A percentile compares a stretch with the other conserved stretches of the same genome.
Evolutionary conservation across 2,888 invertebrate genomes (phyloP).

Genomic region (Sisyra terminalis): DNA sequence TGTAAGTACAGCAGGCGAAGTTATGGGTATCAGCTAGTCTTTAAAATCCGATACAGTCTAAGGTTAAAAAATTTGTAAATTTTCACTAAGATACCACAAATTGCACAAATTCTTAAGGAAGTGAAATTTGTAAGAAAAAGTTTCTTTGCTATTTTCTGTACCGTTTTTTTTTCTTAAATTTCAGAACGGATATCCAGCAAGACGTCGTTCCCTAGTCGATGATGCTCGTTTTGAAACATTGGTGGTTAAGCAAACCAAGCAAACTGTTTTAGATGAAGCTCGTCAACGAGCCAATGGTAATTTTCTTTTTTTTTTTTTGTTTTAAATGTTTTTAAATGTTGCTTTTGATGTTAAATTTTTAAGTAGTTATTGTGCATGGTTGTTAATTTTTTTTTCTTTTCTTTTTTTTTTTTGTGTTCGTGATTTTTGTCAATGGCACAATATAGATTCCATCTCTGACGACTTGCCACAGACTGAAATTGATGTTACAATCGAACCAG

Average conservation of each 20-base stretch:
- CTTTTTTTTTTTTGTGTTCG: constrained; percentile 6
- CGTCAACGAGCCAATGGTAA: constrained; percentile 77
- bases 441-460: constrained; percentile 5
- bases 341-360: not conserved
- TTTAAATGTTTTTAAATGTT: not conserved
- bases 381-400: constrained; percentile 1
- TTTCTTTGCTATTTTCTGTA: too few relatives aligned
- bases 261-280: constrained; percentile 81
- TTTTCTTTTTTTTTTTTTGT: constrained; percentile 16
- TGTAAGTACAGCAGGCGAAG: too few relatives aligned
- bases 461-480: constrained; percentile 1
- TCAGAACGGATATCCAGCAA: constrained; percentile 93
- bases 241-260: constrained; percentile 89
- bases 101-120: too few relatives aligned
- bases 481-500: constrained; percentile 2
- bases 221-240: constrained; percentile 95
- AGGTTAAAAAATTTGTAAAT: too few relatives aligned
- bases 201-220: constrained; percentile 89
- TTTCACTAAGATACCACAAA: too few relatives aligned
- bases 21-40: too few relatives aligned
- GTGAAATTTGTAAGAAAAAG: too few relatives aligned
- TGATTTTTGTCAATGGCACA: constrained; percentile 1
- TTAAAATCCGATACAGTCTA: too few relatives aligned
- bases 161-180: constrained; percentile 31
- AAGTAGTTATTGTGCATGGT: not conserved